phyloP scores from a whole-genome alignment of 2,888 invertebrate species.

The Phortica magna region DNA sequence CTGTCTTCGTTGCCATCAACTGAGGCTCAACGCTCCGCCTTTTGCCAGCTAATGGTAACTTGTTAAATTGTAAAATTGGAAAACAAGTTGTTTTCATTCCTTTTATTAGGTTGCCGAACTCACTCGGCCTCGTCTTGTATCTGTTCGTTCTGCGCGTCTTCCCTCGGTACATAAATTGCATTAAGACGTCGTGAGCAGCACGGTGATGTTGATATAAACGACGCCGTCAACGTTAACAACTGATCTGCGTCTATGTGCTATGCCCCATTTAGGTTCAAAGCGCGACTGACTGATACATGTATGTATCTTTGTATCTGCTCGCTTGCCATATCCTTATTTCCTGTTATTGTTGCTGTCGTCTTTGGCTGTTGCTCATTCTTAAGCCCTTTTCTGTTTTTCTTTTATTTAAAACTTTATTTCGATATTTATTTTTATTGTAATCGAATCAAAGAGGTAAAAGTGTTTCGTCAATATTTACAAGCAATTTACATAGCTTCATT shows the following conservation, averaged over 20 bases:
- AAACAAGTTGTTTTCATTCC: constrained; percentile 76
- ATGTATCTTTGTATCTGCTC: constrained; percentile 5
- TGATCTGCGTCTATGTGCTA: constrained; percentile 47
- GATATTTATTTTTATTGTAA: constrained; percentile 32
- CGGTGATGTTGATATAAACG: not conserved
- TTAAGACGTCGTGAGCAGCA: constrained; percentile 63
- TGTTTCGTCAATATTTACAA: constrained; percentile 33
- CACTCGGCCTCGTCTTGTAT: constrained; percentile 27
- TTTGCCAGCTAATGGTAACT: constrained; percentile 63
- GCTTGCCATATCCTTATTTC: constrained; percentile 24
- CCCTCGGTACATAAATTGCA: constrained; percentile 73
- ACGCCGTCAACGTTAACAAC: not conserved
- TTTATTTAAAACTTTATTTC: constrained; percentile 24
- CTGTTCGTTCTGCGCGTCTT: not conserved
- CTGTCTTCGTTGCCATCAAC: not conserved
- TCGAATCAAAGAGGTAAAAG: constrained; percentile 40
- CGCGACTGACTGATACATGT: constrained; percentile 15
- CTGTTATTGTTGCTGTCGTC: constrained; percentile 21
- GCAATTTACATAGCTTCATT: constrained; percentile 1
- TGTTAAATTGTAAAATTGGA: constrained; percentile 77
- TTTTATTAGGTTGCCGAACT: constrained; percentile 72
- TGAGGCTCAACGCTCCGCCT: not conserved
- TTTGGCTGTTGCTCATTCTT: constrained; percentile 37
- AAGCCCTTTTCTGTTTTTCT: constrained; percentile 45
- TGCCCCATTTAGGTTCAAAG: constrained; percentile 72